Evolutionary conservation across 2,888 invertebrate genomes (phyloP), one percentile per base, ranked within the genome.

Genomic region (Cabera pusaria): DNA sequence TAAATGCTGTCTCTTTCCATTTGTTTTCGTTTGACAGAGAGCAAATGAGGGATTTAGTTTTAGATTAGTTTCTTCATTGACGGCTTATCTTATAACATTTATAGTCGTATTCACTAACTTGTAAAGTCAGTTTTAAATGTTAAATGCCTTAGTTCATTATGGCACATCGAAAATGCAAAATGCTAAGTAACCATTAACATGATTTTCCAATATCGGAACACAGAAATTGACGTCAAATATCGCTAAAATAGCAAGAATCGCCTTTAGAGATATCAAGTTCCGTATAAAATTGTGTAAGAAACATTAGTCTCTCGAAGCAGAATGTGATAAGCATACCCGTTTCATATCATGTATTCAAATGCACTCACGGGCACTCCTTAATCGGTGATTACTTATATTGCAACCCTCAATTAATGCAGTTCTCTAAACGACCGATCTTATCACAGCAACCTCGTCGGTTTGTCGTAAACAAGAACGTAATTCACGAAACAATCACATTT

Each of bases 151-250:
- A 34, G 38, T 34, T 35, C 31, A 38, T 39, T n/a, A 43, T 43
- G 49, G 44, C 52, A 50, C 49, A 24, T 20, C n/a, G n/a, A 28
- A 49, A 49, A 52, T 45, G 43, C 40, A 36, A 31, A 47, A 47
- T 33, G 29, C 42, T 36, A 38, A 43, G 40, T 50, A 33, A 38
- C 27, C 32, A 34, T 36, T 21, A 28, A 27, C 25, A 25, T 18
- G 17, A 33, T 20, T 17, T n/a, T 25, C 20, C 6, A 28, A 16
- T 24, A 26, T 22, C 20, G 12, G 12, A 11, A 46, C 45, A 35
- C 42, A 43, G 31, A 44, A 47, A 50, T 44, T 44, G 34, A 40
- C 44, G 34, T 29, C 40, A 39, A 37, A 44, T 39, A 33, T 37
- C 23, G 43, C 27, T 45, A 39, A 41, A 44, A 38, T 37, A 41